phyloP scores from a whole-genome alignment of 2,888 invertebrate species.

The Microdon myrmicae region DNA sequence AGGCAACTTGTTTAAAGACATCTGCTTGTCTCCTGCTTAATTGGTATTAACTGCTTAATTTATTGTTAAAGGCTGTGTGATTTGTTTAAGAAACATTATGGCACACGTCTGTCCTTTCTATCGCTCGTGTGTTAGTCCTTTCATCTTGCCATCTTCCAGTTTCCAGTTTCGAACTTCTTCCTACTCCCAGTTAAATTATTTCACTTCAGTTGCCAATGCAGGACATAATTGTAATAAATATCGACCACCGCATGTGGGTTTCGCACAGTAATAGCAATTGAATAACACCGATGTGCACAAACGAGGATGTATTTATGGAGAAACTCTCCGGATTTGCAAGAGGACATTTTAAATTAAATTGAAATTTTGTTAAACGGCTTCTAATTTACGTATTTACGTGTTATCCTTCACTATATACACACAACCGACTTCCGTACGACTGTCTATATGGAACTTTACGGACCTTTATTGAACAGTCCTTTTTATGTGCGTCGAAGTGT shows the following conservation, averaged over 20 bases:
- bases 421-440: no score
- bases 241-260: conserved; percentile 41
- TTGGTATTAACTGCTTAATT: conserved; percentile 66
- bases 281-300: conserved; percentile 34
- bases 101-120: conserved; percentile 44
- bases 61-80: conserved; percentile 64
- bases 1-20: conserved; percentile 59
- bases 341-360: conserved; percentile 50
- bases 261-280: conserved; percentile 34
- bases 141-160: conserved; percentile 1
- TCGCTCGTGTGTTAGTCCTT: not conserved
- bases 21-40: conserved; percentile 63
- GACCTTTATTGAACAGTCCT: no score
- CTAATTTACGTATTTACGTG: conserved; percentile 53
- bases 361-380: conserved; percentile 49
- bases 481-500: conserved; percentile 38
- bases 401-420: conserved; percentile 33
- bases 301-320: conserved; percentile 7
- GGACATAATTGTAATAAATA: conserved; percentile 52
- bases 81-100: conserved; percentile 63
- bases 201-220: conserved; percentile 49
- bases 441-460: no score
- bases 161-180: conserved; percentile 1
- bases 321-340: conserved; percentile 15
- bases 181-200: conserved; percentile 27